Evolutionary conservation across 2,797 vertebrate genomes (phyloP), one percentile per base, ranked within the genome.

Genomic region (Anas flavirostris): DNA sequence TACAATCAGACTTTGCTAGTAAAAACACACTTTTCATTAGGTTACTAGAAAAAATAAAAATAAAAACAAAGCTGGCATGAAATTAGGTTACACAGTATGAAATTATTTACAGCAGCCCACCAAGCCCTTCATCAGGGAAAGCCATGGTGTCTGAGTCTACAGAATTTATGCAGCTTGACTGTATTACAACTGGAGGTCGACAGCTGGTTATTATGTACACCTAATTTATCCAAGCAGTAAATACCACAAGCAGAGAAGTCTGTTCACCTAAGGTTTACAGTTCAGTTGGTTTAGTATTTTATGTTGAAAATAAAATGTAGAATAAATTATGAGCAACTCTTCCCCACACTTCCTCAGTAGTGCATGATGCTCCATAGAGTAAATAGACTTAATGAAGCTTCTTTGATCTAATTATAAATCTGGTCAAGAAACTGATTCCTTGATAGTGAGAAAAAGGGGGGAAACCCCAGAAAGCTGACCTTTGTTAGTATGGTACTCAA

Each of bases 131-230:
- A 68, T 69, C 76, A 96, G 69, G 90, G 88, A 80, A 82, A 97
- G 86, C 70, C 78, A 46, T 59, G 37, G 48, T 80, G 70, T 44
- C 75, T 92, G 89, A 86, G 60, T 81, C 64, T 73, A 66, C 63
- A 66, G 73, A 90, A 96, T 97, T 98, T 97, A 96, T 84, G 62
- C 94, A 82, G 93, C 90, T 78, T 93, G 94, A 92, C 93, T 97
- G 63, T 55, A 46, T 60, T 91, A 91, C 96, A 96, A 96, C 96
- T 97, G 95, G 96, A 97, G 93, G 92, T 94, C 8, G 82, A 97
- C 97, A 97, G 97, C 96, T 97, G 96, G 96, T 96, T 97, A 97
- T 97, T 97, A 97, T 85, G 76, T 94, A 96, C 95, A 97, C 84
- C 95, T 98, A 96, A 97, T 98, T 97, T 98, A 97, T 86, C 48